phyloP scores from a whole-genome alignment of 2,113 vertebrate species.

The Callopanchax toddi region DNA sequence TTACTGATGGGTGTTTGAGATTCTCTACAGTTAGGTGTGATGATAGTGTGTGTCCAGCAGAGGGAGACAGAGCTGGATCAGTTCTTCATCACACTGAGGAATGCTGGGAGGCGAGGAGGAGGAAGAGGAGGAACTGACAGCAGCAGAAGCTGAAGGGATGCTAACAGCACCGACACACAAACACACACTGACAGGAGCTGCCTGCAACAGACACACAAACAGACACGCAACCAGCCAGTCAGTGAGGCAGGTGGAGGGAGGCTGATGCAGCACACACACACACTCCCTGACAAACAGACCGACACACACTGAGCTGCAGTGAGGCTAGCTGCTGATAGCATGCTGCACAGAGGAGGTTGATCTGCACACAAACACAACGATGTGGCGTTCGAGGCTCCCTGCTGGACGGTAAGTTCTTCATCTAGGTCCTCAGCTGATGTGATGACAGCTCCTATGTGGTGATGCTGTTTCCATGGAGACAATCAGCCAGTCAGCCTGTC shows the following conservation, averaged over 20 bases:
- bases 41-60: conserved; percentile 26
- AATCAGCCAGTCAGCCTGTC: conserved; percentile 7
- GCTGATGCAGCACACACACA: conserved; percentile 1
- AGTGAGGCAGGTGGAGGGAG: neutral
- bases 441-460: conserved; percentile 8
- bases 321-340: conserved; percentile 53
- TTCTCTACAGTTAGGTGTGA: neutral
- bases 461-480: conserved; percentile 33
- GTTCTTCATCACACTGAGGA: conserved; percentile 31
- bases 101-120: conserved; percentile 57
- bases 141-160: conserved; percentile 64
- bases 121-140: conserved; percentile 45
- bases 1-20: neutral
- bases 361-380: conserved; percentile 26
- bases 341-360: conserved; percentile 40
- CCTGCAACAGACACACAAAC: neutral
- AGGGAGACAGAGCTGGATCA: conserved; percentile 36
- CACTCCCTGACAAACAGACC: neutral
- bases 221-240: neutral
- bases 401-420: conserved; percentile 62
- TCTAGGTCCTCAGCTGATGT: neutral
- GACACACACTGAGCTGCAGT: conserved; percentile 36
- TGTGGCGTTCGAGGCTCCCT: conserved; percentile 37
- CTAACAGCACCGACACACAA: conserved; percentile 51
- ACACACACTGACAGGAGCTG: conserved; percentile 20